Evolutionary conservation across 2,113 vertebrate species (phyloP), one percentile per base, ranked within the genome.

Genomic region (Megaceryle torquata): DNA sequence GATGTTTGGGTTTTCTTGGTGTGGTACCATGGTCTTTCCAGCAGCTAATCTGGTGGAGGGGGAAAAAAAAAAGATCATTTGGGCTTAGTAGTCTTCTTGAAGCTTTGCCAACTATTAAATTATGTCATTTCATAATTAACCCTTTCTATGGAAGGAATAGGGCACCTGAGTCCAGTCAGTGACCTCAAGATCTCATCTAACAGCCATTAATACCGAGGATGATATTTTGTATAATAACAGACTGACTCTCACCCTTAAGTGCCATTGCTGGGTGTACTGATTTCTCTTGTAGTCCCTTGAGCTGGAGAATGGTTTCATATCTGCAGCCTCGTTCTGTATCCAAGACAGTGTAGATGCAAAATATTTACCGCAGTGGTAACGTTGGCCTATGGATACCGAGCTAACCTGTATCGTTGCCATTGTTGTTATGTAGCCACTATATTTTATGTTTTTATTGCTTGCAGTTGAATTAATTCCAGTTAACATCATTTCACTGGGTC

Each of bases 41-140:
- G 35, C 8, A 74, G 13, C 35, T 84, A 2, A 74, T 89, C 61
- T 67, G 35, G 6, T 29, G 46, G 25, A 7, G 25, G 6, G 25
- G 7, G 7, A 10, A 46, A 10, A 5, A 37, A 53, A 43, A 44
- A 46, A 6, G 0, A n/a, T 77, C 0, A 24, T 75, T 78, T 82
- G 81, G 18, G 37, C n/a, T 33, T 65, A 46, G 63, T 33, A 41
- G 29, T 65, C 46, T 78, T 82, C 35, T 33, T 64, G 53, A 86
- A 85, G n/a, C 48, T 78, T 81, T 78, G 37, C 74, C 43, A 61
- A 12, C 22, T 87, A 15, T 31, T 69, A 29, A 79, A 56, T 65
- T 44, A 51, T 68, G 26, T 39, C 3, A 25, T 63, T 84, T 86
- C 16, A 79, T 80, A 57, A 35, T 15, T 82, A 69, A 37, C 72